Evolutionary conservation across 1,140 invertebrate genomes (phyloP).

Genomic region (Ceratina australensis): DNA sequence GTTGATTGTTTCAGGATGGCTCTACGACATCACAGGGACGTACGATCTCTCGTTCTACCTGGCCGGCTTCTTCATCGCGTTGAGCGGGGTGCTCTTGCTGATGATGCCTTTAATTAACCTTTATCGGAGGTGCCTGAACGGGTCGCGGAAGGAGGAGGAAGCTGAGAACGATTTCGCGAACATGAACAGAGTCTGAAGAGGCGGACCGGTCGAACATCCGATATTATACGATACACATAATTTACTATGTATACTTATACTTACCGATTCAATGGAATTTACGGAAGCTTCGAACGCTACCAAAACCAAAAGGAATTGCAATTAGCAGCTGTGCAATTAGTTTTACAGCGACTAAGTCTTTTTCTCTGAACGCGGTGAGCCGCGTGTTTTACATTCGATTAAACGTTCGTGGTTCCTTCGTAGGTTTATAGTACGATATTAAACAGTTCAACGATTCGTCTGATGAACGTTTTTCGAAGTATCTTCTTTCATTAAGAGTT

Average conservation of each 20-base stretch:
- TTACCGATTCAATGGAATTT: conserved; percentile 39
- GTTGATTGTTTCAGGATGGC: conserved; percentile 84
- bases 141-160: conserved; percentile 62
- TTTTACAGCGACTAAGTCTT: conserved; percentile 5
- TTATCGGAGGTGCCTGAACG: conserved; percentile 70
- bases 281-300: conserved; percentile 21
- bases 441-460: too few relatives aligned
- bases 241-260: background rate
- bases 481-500: too few relatives aligned
- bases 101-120: conserved; percentile 82
- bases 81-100: conserved; percentile 90
- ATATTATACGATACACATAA: background rate
- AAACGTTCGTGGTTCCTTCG: conserved; percentile 40
- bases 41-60: conserved; percentile 93
- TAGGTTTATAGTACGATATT: background rate
- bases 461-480: too few relatives aligned
- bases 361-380: background rate
- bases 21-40: conserved; percentile 88
- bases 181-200: conserved; percentile 71
- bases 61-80: conserved; percentile 90
- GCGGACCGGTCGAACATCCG: background rate
- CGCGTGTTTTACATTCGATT: conserved; percentile 25
- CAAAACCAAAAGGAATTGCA: conserved; percentile 44
- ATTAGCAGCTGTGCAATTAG: conserved; percentile 19
- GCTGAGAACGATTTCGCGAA: conserved; percentile 64